Evolutionary conservation across 1,140 invertebrate species (phyloP), one percentile per base, ranked within the genome.

Genomic region (Copidosoma floridanum): DNA sequence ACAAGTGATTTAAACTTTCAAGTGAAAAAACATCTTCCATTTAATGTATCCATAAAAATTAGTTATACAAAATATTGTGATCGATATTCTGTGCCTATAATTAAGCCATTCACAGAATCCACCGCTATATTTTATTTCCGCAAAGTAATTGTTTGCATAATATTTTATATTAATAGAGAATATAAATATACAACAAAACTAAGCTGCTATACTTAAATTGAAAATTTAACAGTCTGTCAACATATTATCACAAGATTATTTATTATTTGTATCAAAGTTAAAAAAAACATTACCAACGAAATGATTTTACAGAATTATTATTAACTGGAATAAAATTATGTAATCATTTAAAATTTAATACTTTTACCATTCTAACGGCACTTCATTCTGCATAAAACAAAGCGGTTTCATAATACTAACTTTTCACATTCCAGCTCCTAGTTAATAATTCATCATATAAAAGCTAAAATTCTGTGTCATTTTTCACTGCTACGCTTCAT

Each of bases 401-500:
- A 20, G 53, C 14, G 54, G 32, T 27, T 26, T 53, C 46, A 38
- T 38, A 37, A 16, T 37, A 40, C 11, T 27, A 53, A 60, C 38
- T 53, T 38, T 54, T 44, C 51, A 54, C 16, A 48, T 47, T 40
- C 66, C 51, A 66, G 62, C 51, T 35, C 64, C 55, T 20, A 43
- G 35, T 61, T 18, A 27, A 58, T 23, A 23, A 14, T 27, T 43
- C 55, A 37, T 21, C 26, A 35, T 47, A 55, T 59, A 53, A 52
- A 43, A 62, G 64, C 57, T 55, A 40, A 67, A 70, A 51, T 56
- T 61, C 55, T 57, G 38, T 47, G 50, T 55, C 50, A 56, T 56
- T 65, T 54, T 66, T 32, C 37, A 50, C 24, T 78, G 48, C 82
- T 76, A 84, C 66, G 82, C 83, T 75, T 84, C 82, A 64, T 84